These are phyloP conservation scores for Brachymystax lenok DNA, from an alignment of 2,797 vertebrate species.

Conservation along the genomic window DNA sequence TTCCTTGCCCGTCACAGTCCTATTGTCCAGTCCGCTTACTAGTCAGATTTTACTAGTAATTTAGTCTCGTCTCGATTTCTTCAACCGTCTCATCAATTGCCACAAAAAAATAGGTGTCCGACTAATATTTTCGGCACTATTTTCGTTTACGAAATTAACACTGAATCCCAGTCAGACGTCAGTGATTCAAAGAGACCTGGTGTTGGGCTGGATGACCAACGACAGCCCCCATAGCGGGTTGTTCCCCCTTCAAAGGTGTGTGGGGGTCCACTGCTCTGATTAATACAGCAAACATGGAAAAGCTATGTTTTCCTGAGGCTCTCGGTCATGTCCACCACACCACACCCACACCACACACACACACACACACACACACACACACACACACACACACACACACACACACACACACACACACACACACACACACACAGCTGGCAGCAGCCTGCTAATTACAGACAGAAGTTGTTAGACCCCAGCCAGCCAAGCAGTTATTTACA, in stretches of 20 bases:
- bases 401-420: conserved; percentile 2
- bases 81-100: too few relatives aligned
- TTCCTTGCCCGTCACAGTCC: too few relatives aligned
- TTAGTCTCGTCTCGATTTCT: too few relatives aligned
- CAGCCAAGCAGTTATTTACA: conserved; percentile 71
- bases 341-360: conserved; percentile 5
- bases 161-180: conserved; percentile 51
- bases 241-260: conserved; percentile 35
- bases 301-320: conserved; percentile 34
- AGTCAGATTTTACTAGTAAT: too few relatives aligned
- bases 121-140: too few relatives aligned
- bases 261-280: conserved; percentile 33
- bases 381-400: conserved; percentile 28
- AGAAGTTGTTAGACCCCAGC: conserved; percentile 68
- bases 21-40: too few relatives aligned
- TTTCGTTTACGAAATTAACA: too few relatives aligned
- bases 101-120: too few relatives aligned
- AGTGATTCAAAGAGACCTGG: conserved; percentile 63
- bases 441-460: conserved; percentile 67
- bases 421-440: conserved; percentile 46
- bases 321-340: background rate
- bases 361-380: background rate
- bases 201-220: conserved; percentile 47
- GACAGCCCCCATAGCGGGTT: conserved; percentile 43
- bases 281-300: conserved; percentile 39